Base-by-base conservation (phyloP, 2,797 vertebrate species). In the Microtus agrestis region DNA sequence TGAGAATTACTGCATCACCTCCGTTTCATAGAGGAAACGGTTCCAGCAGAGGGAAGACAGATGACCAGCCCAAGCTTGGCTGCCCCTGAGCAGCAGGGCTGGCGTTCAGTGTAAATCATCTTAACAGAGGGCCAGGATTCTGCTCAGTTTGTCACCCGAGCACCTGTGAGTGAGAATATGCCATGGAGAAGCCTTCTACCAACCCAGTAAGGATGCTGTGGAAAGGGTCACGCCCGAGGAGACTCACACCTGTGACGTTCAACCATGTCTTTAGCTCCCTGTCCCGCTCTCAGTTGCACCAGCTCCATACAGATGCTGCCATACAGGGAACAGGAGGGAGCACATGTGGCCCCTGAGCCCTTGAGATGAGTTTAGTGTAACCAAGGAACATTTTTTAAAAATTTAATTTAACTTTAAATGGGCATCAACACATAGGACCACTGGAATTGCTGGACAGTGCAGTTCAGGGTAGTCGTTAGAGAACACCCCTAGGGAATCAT, bases 291-390 rank as follows among this genome's bases (percentile, higher is more conserved):
- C 43, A 5, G 2, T 11, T 61, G 23, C 6, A 17, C 21, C 2
- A 56, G 3, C 5, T 84, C 17, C 29, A 56, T 15, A 17, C n/a
- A n/a, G 27, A 9, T 27, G 11, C 51, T 77, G 3, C 5, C 37
- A 37, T 21, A 0, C 17, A 0, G 6, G 5, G 27, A 2, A 46
- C 0, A 65, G 25, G 5, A 29, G 19, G 34, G 17, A 11, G 27
- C 17, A 21, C 21, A 0, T 5, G n/a, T 6, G 34, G 61, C 17
- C 34, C 1, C 1, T 5, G 11, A 76, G 27, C 6, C 13, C 23
- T 77, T 25, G 29, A 84, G 76, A 48, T 37, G 4, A 56, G 14
- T 77, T 23, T 34, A 37, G 21, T 21, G 34, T 69, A n/a, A 51
- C 74, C 10, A 13, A 63, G 15, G 34, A 73, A 61, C 6, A 9